Conservation (phyloP, 1,140 invertebrate genomes). For the Magallana gigas region DNA sequence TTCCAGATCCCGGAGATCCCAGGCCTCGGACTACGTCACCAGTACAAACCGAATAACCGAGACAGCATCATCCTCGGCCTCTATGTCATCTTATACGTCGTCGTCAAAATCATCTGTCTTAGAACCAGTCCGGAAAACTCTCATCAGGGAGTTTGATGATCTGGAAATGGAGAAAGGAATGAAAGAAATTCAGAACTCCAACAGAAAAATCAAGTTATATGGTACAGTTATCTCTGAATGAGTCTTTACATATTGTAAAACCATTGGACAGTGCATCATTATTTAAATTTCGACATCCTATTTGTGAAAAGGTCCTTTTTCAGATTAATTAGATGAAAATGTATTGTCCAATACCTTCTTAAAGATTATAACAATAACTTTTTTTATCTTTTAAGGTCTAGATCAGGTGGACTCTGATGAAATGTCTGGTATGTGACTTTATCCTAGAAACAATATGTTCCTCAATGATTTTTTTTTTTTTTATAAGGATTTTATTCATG, state of each 20-base stretch:
- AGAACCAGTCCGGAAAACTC: slow-evolving; percentile 50
- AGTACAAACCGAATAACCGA: slow-evolving; percentile 38
- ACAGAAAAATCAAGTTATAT: slow-evolving; percentile 36
- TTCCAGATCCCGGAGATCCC: not conserved
- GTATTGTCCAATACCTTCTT: too few relatives aligned
- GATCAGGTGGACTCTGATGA: slow-evolving; percentile 57
- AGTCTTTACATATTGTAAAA: too few relatives aligned
- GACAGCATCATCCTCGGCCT: slow-evolving; percentile 1
- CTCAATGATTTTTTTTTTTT: too few relatives aligned
- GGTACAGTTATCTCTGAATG: not conserved
- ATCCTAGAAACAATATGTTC: not conserved
- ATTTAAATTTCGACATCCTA: too few relatives aligned
- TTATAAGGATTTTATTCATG: too few relatives aligned
- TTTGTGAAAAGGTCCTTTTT: too few relatives aligned
- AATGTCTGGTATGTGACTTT: slow-evolving; percentile 59
- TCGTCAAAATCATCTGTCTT: slow-evolving; percentile 9
- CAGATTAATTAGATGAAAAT: too few relatives aligned
- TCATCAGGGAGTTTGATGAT: slow-evolving; percentile 51
- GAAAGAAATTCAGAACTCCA: slow-evolving; percentile 48
- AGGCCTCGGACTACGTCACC: slow-evolving; percentile 43
- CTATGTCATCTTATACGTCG: not conserved
- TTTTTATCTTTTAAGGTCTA: slow-evolving; percentile 54
- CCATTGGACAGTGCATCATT: too few relatives aligned
- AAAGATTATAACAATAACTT: not conserved
- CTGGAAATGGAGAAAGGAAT: slow-evolving; percentile 59